A percentile compares a stretch with the other conserved stretches of the same genome.
These are phyloP conservation scores for Oithona nana DNA, from an alignment of 2,888 invertebrate species.

Conservation along the genomic window DNA sequence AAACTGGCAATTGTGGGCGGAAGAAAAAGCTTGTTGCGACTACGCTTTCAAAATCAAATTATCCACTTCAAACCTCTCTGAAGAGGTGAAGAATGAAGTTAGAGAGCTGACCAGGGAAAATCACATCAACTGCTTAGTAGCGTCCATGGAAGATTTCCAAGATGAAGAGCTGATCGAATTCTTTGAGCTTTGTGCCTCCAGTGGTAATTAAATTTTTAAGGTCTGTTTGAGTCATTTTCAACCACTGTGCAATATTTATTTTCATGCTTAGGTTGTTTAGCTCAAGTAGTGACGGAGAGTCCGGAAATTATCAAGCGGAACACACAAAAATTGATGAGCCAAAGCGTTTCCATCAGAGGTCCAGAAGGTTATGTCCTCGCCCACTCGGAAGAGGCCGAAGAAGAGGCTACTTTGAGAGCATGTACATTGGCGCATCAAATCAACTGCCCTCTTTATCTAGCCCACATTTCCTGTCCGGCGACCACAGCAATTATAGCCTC, in stretches of 20 bases:
- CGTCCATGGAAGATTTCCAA: neutral
- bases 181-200: neutral
- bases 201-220: neutral
- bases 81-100: neutral
- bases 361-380: constrained; percentile 13
- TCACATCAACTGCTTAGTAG: neutral
- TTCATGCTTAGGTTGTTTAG: neutral
- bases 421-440: neutral
- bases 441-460: constrained; percentile 4
- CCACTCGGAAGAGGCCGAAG: constrained; percentile 10
- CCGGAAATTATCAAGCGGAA: neutral
- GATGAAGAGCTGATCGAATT: neutral
- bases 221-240: too few relatives aligned
- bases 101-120: neutral
- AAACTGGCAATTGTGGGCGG: constrained; percentile 15
- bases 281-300: neutral
- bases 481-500: neutral
- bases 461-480: neutral
- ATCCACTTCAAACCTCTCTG: neutral
- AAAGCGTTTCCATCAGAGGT: constrained; percentile 2
- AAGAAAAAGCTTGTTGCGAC: constrained; percentile 9
- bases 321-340: neutral
- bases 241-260: too few relatives aligned
- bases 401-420: constrained; percentile 6
- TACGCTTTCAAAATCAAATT: neutral